Evolutionary conservation across 37 sponge, comb jelly and placozoan species (phyloP).

Genomic region (Tethya wilhelma): DNA sequence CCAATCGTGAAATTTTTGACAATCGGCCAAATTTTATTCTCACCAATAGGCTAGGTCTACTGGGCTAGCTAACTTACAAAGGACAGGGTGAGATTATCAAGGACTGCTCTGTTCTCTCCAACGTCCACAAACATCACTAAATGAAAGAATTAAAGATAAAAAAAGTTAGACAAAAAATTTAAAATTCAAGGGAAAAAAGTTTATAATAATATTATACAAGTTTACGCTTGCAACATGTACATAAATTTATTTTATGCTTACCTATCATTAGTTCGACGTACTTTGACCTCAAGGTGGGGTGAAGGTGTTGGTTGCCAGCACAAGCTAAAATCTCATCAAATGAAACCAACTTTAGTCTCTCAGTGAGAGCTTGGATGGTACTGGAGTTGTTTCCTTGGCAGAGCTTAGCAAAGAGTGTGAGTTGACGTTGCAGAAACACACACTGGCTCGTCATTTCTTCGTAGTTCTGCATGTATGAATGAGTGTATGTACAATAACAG

Average conservation of each 20-base stretch:
- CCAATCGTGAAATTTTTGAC: too few relatives aligned
- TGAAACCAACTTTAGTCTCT: slow-evolving; percentile 7
- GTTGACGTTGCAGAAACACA: slow-evolving; percentile 49
- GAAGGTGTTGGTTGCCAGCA: slow-evolving; percentile 32
- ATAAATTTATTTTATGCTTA: neutral
- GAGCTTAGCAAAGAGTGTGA: slow-evolving; percentile 63
- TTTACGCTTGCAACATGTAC: too few relatives aligned
- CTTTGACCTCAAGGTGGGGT: slow-evolving; percentile 43
- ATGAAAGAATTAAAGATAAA: too few relatives aligned
- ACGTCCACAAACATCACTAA: slow-evolving; percentile 73
- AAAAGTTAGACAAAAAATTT: too few relatives aligned
- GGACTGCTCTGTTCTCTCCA: slow-evolving; percentile 60
- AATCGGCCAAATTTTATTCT: too few relatives aligned
- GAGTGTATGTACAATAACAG: too few relatives aligned
- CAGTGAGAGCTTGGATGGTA: neutral
- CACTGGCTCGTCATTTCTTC: too few relatives aligned
- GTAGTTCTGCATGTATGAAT: too few relatives aligned
- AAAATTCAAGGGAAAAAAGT: too few relatives aligned
- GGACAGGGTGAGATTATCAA: slow-evolving; percentile 59
- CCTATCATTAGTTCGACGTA: slow-evolving; percentile 71
- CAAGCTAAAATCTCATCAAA: slow-evolving; percentile 52
- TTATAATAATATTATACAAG: too few relatives aligned
- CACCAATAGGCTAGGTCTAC: too few relatives aligned
- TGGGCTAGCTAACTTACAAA: too few relatives aligned
- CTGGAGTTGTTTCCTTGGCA: slow-evolving; percentile 42